Evolutionary conservation across 2,797 vertebrate species (phyloP), one percentile per base, ranked within the genome.

Genomic region (Decapterus maruadsi): DNA sequence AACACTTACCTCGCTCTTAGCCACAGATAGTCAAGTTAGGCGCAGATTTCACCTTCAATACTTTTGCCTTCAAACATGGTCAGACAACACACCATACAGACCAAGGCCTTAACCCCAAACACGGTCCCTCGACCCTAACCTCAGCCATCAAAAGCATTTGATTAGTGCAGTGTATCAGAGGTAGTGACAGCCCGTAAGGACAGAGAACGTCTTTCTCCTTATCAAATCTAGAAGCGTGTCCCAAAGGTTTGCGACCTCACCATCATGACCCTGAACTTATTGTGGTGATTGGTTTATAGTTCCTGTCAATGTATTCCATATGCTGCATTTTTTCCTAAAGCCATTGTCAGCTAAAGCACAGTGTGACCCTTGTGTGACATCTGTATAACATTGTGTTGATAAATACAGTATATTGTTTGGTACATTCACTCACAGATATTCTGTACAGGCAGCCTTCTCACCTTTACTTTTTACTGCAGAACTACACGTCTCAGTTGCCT

Each of bases 111-210:
- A 69, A 78, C 67, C 67, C 58, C 2, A 19, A 16, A 38, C 58
- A 14, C 31, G 43, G 42, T 36, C 22, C 68, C 68, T 1, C 1
- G 0, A 36, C 46, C 57, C n/a, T 43, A 8, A 38, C 40, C 59
- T 61, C 50, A 26, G 38, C 62, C 58, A 77, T 68, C 77, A 48
- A 71, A 55, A 78, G 45, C 34, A 54, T 72, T 64, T 56, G 60
- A 79, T 81, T 72, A 69, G 60, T 67, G 26, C 74, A 71, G 76
- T 40, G 56, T 83, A 74, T 79, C 75, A 76, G 72, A 67, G 70
- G 61, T 5, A 0, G 61, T 72, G 75, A 77, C 72, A 77, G 59
- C 68, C 29, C n/a, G 20, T 63, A 75, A 76, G 73, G 75, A 75
- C 62, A 77, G 64, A 67, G 36, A 53, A 26, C 14, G 20, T 71